A percentile compares a stretch with the other conserved stretches of the same genome.
These are phyloP conservation scores for Notoglanidium macrostoma DNA, from an alignment of 2,797 vertebrate genomes.

Conservation along the genomic window DNA sequence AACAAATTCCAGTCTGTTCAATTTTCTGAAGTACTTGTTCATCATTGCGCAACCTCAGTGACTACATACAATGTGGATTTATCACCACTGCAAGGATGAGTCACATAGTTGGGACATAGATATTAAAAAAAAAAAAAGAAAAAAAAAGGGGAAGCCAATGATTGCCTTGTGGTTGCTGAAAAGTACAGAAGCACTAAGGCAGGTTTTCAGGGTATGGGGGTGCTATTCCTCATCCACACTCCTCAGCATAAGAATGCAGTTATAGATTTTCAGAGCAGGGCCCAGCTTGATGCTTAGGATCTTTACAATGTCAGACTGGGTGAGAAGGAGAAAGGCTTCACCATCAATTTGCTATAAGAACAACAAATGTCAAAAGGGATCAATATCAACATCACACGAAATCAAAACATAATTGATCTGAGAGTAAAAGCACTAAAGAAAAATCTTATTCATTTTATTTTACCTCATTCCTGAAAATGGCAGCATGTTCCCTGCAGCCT, in stretches of 20 bases:
- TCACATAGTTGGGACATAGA: conserved; percentile 9
- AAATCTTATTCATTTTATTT: not conserved
- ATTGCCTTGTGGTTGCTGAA: conserved; percentile 8
- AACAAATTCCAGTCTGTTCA: conserved; percentile 3
- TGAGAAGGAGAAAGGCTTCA: conserved; percentile 81
- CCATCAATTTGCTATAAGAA: conserved; percentile 78
- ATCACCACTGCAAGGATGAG: not conserved
- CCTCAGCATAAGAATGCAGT: conserved; percentile 83
- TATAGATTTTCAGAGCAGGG: conserved; percentile 82
- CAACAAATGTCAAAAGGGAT: conserved; percentile 6
- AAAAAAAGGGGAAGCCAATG: not conserved
- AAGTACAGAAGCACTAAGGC: not conserved
- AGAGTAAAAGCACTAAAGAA: not conserved
- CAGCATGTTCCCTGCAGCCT: conserved; percentile 80
- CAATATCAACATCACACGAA: not conserved
- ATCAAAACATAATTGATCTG: not conserved
- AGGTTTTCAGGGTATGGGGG: not conserved
- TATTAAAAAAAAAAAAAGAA: not conserved
- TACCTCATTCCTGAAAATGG: conserved; percentile 81
- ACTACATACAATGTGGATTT: conserved; percentile 18
- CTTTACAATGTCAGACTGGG: conserved; percentile 82
- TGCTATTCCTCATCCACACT: conserved; percentile 78
- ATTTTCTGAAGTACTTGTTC: conserved; percentile 27
- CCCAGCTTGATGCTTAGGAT: conserved; percentile 83
- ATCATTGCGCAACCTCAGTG: conserved; percentile 5